Percentiles rank a stretch among this genome's conserved stretches.
Evolutionary conservation across 1,140 invertebrate species (phyloP).

Genomic region (Dinoponera quadriceps): DNA sequence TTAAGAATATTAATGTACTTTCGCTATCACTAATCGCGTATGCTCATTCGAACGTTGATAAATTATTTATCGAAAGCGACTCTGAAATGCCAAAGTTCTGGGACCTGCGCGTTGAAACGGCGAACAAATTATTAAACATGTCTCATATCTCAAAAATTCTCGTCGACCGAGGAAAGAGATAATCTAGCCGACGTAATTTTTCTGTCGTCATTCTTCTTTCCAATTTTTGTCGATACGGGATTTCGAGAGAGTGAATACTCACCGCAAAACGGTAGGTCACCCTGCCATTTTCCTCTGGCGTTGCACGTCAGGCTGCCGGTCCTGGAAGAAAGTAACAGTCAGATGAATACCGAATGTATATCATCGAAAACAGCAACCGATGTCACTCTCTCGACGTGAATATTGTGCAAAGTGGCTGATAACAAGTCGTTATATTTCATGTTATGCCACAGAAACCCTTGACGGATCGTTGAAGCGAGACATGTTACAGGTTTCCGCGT

Average conservation of each 20-base stretch:
- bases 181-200: too few relatives aligned
- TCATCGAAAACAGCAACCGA: constrained; percentile 17
- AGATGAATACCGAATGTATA: neutral
- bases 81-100: too few relatives aligned
- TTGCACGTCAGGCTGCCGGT: constrained; percentile 89
- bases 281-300: constrained; percentile 90
- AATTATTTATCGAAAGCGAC: too few relatives aligned
- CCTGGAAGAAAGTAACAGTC: constrained; percentile 77
- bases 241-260: constrained; percentile 77
- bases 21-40: too few relatives aligned
- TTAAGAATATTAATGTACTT: too few relatives aligned
- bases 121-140: too few relatives aligned
- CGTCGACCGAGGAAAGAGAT: too few relatives aligned
- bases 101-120: too few relatives aligned
- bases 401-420: constrained; percentile 25
- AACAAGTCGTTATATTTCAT: constrained; percentile 22
- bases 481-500: constrained; percentile 16
- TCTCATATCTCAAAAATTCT: too few relatives aligned
- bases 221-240: neutral
- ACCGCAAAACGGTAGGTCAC: constrained; percentile 94
- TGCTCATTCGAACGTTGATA: too few relatives aligned
- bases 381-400: constrained; percentile 12
- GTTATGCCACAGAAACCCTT: constrained; percentile 27
- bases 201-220: too few relatives aligned
- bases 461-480: constrained; percentile 34